Conservation (phyloP, 1,140 invertebrate genomes). For the Saccostrea echinata region DNA sequence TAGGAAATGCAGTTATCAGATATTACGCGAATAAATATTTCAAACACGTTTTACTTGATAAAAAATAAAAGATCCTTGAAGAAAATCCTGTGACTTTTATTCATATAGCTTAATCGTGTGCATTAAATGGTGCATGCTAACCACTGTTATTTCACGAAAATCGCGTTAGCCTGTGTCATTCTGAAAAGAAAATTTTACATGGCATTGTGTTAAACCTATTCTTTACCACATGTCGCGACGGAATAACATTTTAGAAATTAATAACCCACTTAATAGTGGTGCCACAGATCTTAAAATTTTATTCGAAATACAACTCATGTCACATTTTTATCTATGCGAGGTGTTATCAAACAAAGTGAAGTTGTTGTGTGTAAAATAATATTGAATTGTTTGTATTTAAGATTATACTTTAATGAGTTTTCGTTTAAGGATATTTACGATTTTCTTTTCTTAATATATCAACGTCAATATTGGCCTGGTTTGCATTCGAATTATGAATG, state of each 20-base stretch:
- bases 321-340: not conserved
- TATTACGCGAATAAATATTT: too few species aligned
- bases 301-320: conserved; percentile 8
- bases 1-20: too few species aligned
- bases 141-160: too few species aligned
- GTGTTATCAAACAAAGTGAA: not conserved
- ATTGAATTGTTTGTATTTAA: not conserved
- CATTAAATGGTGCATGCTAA: too few species aligned
- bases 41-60: too few species aligned
- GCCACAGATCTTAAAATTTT: not conserved
- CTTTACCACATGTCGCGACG: not conserved
- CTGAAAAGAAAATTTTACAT: not conserved
- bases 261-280: not conserved
- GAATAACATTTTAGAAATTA: not conserved
- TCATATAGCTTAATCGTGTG: too few species aligned
- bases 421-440: not conserved
- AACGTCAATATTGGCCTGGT: not conserved
- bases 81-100: too few species aligned
- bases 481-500: not conserved
- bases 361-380: not conserved
- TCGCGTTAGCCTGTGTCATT: not conserved
- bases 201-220: not conserved
- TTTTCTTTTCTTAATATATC: not conserved
- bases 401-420: not conserved
- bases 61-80: too few species aligned